Evolutionary conservation across 2,113 vertebrate genomes (phyloP).

Genomic region (Otis tarda): DNA sequence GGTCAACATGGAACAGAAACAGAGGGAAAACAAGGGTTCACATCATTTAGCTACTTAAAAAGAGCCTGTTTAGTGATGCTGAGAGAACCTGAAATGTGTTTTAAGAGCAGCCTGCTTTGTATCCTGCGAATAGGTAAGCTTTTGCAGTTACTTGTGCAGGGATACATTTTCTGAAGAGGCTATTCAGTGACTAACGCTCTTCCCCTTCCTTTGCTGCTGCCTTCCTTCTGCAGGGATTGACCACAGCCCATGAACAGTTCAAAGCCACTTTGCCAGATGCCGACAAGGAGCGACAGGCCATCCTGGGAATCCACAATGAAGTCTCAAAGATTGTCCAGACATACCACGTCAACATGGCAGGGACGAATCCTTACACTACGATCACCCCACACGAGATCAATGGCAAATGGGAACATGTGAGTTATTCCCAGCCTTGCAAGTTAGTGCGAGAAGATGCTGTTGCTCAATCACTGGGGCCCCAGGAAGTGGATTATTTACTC

Average conservation of each 20-base stretch:
- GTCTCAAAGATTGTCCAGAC: conserved; percentile 97
- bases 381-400: conserved; percentile 96
- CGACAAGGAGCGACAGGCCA: conserved; percentile 93
- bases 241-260: conserved; percentile 97
- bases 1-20: background rate
- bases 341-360: conserved; percentile 96
- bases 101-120: background rate
- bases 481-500: background rate
- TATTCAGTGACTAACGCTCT: background rate
- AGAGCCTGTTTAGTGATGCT: background rate
- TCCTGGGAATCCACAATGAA: conserved; percentile 97
- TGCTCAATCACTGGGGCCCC: background rate
- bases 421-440: conserved; percentile 28
- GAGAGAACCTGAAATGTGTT: background rate
- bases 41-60: background rate
- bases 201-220: background rate
- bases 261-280: conserved; percentile 97
- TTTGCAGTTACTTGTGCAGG: background rate
- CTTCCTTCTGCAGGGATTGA: conserved; percentile 83
- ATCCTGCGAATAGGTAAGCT: background rate
- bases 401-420: conserved; percentile 96
- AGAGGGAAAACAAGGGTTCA: background rate
- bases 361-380: conserved; percentile 93
- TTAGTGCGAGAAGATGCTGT: background rate
- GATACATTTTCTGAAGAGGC: background rate